Evolutionary conservation across 2,888 invertebrate genomes (phyloP), one percentile per base, ranked within the genome.

Genomic region (Tyria jacobaeae): DNA sequence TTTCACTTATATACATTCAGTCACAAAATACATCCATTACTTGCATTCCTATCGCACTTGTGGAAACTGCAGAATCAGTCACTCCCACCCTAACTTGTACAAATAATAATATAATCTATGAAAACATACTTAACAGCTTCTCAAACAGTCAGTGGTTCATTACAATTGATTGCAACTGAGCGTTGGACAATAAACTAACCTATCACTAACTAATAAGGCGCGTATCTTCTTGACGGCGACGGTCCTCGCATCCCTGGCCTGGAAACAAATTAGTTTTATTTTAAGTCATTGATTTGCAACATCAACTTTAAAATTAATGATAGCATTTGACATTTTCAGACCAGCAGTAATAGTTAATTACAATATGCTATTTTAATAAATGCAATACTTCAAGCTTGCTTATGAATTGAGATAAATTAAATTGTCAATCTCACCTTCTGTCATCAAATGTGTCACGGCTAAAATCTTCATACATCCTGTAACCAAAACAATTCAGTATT

Each of bases 361-460:
- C 7, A 31, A 31, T 31, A 4, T 31, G 27, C 7, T 7, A 31
- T 7, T 31, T 31, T 31, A 4, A 47, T 15, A 47, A 14, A 47
- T n/a, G n/a, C n/a, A n/a, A n/a, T n/a, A n/a, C n/a, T n/a, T n/a
- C n/a, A n/a, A n/a, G n/a, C n/a, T n/a, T n/a, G n/a, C n/a, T n/a
- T n/a, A n/a, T n/a, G n/a, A n/a, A n/a, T n/a, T n/a, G n/a, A n/a
- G n/a, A n/a, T n/a, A n/a, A n/a, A n/a, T n/a, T n/a, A 31, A 21
- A 44, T 12, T 31, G 7, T 48, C 34, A n/a, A 37, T 27, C 89
- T 93, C 91, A 96, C 96, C 96, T 96, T 90, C 97, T 96, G 84
- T 97, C 97, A 92, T 97, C 97, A 91, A 97, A 97, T 53, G 97
- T 96, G 92, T 97, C 97, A 76, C 97, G 95, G 92, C 97, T 97